phyloP scores from a whole-genome alignment of 2,888 invertebrate species.

The Heliconius charithonia region DNA sequence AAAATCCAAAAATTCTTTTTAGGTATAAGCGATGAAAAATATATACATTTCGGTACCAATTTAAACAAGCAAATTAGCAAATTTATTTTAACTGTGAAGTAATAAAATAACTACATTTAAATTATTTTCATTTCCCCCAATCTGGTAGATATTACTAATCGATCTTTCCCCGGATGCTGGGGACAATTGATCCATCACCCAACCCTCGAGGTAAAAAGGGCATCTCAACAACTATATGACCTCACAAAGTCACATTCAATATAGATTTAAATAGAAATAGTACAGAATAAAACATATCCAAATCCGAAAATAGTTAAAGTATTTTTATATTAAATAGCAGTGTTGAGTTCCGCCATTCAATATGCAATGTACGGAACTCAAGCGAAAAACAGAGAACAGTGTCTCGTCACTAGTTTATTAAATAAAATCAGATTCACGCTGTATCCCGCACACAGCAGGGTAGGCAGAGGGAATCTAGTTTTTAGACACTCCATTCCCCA shows the following conservation, averaged over 20 bases:
- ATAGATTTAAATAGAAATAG: conserved; percentile 62
- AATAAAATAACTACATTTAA: background rate
- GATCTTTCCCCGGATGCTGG: conserved; percentile 55
- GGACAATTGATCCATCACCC: conserved; percentile 78
- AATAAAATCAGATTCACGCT: no score
- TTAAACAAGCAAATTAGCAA: no score
- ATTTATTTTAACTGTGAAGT: no score
- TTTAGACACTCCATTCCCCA: no score
- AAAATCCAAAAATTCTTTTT: no score
- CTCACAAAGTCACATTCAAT: conserved; percentile 73
- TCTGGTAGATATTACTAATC: conserved; percentile 1
- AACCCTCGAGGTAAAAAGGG: conserved; percentile 57
- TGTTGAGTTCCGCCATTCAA: no score
- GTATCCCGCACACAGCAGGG: no score
- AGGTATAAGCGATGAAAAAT: no score
- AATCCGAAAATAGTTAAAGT: background rate
- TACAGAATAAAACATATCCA: background rate
- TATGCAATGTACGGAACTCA: no score
- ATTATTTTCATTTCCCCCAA: background rate
- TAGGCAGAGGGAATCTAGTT: no score
- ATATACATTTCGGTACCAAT: no score
- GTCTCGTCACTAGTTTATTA: background rate
- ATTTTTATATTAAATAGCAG: background rate
- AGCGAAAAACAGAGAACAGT: background rate
- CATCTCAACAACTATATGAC: conserved; percentile 78